Conservation (phyloP, 2,797 vertebrate genomes). For the Tokudaia tokunoshimensis region DNA sequence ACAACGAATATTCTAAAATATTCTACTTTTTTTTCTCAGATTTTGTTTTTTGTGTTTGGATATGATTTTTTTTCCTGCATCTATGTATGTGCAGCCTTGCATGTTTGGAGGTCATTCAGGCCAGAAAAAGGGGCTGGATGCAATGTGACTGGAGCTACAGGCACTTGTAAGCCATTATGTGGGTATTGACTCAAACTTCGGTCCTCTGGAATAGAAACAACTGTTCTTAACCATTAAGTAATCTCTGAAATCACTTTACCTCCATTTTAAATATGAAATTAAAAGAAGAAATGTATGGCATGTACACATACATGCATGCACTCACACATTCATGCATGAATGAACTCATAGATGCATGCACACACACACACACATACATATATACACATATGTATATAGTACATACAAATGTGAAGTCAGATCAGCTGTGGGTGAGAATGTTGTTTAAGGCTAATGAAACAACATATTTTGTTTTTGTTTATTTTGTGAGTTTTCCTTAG, state of each 20-base stretch:
- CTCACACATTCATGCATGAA: background rate
- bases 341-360: background rate
- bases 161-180: background rate
- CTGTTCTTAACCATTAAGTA: background rate
- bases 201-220: background rate
- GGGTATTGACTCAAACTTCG: background rate
- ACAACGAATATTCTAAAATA: background rate
- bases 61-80: background rate
- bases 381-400: background rate
- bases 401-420: background rate
- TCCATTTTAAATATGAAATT: slow-evolving; percentile 45
- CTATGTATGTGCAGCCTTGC: background rate
- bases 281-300: background rate
- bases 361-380: too few species aligned
- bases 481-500: slow-evolving; percentile 7
- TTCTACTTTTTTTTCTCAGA: background rate
- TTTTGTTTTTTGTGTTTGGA: background rate
- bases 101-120: background rate
- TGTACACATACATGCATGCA: background rate
- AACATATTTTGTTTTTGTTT: background rate
- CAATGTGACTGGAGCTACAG: background rate
- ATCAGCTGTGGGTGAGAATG: background rate
- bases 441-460: background rate
- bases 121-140: background rate
- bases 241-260: background rate